Evolutionary conservation across 2,113 vertebrate genomes (phyloP).

Genomic region (Burhinus bistriatus): DNA sequence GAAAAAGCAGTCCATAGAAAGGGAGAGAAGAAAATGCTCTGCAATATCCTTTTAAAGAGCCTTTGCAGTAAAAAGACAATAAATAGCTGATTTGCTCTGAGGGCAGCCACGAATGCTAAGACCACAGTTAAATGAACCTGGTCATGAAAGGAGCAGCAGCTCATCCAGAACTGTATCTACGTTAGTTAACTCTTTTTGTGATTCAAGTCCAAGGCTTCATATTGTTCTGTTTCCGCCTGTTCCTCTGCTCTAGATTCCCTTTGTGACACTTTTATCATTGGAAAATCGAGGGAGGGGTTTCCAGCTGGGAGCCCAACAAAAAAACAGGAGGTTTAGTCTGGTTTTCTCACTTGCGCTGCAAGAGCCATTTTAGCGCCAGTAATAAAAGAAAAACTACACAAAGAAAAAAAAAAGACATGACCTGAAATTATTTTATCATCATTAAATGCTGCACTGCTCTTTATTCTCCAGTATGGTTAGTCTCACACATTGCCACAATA

Average conservation of each 20-base stretch:
- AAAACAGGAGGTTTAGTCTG: slow-evolving; percentile 44
- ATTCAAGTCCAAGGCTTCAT: slow-evolving; percentile 25
- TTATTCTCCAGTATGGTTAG: slow-evolving; percentile 22
- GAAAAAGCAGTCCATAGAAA: background rate
- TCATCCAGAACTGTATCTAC: background rate
- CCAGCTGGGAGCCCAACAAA: slow-evolving; percentile 56
- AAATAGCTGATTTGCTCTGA: slow-evolving; percentile 34
- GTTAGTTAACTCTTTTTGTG: slow-evolving; percentile 36
- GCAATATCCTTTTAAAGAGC: slow-evolving; percentile 9
- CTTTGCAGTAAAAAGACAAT: background rate
- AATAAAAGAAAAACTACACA: slow-evolving; percentile 42
- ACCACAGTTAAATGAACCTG: slow-evolving; percentile 29
- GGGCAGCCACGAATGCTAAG: background rate
- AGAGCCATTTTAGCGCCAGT: slow-evolving; percentile 14
- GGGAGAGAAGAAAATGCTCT: background rate
- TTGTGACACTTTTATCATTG: slow-evolving; percentile 66
- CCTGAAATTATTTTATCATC: slow-evolving; percentile 45
- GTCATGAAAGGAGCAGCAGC: slow-evolving; percentile 40
- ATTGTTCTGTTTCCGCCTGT: slow-evolving; percentile 54
- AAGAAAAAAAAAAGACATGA: slow-evolving; percentile 24
- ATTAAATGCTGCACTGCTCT: background rate
- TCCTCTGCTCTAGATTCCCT: slow-evolving; percentile 52
- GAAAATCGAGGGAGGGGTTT: slow-evolving; percentile 59
- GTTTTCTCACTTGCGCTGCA: slow-evolving; percentile 4
- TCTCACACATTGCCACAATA: background rate